phyloP scores from a whole-genome alignment of 2,888 invertebrate genomes.

The Drosophila mercatorum region DNA sequence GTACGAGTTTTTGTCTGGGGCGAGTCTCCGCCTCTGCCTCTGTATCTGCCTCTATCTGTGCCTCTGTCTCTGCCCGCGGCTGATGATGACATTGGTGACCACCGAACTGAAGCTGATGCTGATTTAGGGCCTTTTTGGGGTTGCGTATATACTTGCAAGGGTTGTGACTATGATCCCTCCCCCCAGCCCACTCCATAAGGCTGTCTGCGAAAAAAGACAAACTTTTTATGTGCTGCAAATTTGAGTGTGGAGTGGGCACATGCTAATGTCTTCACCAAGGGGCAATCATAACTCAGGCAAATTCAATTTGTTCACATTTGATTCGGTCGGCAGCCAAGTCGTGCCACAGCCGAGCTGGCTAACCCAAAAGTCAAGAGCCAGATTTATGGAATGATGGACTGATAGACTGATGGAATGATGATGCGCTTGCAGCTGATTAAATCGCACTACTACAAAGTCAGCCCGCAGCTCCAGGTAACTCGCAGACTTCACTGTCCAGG shows the following conservation, averaged over 20 bases:
- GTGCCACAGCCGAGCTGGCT: slow-evolving; percentile 12
- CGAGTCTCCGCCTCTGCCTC: slow-evolving; percentile 2
- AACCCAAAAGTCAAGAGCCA: slow-evolving; percentile 47
- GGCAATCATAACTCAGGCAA: slow-evolving; percentile 57
- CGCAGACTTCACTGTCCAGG: slow-evolving; percentile 13
- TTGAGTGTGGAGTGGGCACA: slow-evolving; percentile 26
- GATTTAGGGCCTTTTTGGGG: slow-evolving; percentile 44
- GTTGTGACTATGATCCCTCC: slow-evolving; percentile 27
- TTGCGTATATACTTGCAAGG: slow-evolving; percentile 29
- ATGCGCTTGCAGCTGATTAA: slow-evolving; percentile 47
- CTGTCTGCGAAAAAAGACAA: slow-evolving; percentile 5
- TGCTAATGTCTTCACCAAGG: slow-evolving; percentile 52
- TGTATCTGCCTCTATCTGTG: background rate
- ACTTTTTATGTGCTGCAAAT: slow-evolving; percentile 59
- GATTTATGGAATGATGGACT: slow-evolving; percentile 20
- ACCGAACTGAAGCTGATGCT: slow-evolving; percentile 63
- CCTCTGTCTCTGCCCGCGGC: slow-evolving; percentile 35
- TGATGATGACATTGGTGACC: slow-evolving; percentile 74
- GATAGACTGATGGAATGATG: slow-evolving; percentile 15
- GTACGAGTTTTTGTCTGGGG: slow-evolving; percentile 34
- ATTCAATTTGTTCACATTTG: slow-evolving; percentile 61
- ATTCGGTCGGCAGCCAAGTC: slow-evolving; percentile 15
- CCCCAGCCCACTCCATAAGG: background rate
- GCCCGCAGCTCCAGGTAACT: slow-evolving; percentile 43
- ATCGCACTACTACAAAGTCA: slow-evolving; percentile 28